Conservation (phyloP, 2,888 invertebrate species). For the Andrena marginata region DNA sequence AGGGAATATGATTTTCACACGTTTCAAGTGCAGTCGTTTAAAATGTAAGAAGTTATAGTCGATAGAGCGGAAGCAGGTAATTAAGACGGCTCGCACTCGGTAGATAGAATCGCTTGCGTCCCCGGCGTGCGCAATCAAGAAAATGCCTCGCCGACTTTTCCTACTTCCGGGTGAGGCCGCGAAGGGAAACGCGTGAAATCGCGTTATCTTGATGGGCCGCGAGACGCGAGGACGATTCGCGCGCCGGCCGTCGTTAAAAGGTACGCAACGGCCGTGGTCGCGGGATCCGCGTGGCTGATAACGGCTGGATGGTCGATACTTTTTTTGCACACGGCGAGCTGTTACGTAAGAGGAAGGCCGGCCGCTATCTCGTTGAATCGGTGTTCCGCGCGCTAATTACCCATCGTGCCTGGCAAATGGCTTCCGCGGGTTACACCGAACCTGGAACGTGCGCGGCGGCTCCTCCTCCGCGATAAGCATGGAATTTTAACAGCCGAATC, state of each 20-base stretch:
- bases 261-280: constrained; percentile 40
- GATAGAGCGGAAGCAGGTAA: constrained; percentile 43
- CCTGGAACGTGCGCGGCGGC: constrained; percentile 52
- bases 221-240: constrained; percentile 48
- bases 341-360: constrained; percentile 74
- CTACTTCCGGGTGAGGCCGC: constrained; percentile 48
- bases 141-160: constrained; percentile 50
- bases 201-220: constrained; percentile 49
- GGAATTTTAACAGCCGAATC: constrained; percentile 55
- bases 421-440: constrained; percentile 77
- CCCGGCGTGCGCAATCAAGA: constrained; percentile 27
- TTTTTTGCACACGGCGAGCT: constrained; percentile 54
- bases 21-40: constrained; percentile 18
- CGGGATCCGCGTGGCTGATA: constrained; percentile 59
- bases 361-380: constrained; percentile 74
- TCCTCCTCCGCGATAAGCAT: constrained; percentile 53
- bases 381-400: constrained; percentile 82
- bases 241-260: constrained; percentile 22
- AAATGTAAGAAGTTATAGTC: constrained; percentile 8
- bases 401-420: constrained; percentile 81
- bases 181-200: constrained; percentile 40
- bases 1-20: constrained; percentile 9
- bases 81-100: constrained; percentile 29
- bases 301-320: constrained; percentile 61
- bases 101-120: constrained; percentile 24